Evolutionary conservation across 1,140 invertebrate genomes (phyloP).

Genomic region (Solenopsis fugax): DNA sequence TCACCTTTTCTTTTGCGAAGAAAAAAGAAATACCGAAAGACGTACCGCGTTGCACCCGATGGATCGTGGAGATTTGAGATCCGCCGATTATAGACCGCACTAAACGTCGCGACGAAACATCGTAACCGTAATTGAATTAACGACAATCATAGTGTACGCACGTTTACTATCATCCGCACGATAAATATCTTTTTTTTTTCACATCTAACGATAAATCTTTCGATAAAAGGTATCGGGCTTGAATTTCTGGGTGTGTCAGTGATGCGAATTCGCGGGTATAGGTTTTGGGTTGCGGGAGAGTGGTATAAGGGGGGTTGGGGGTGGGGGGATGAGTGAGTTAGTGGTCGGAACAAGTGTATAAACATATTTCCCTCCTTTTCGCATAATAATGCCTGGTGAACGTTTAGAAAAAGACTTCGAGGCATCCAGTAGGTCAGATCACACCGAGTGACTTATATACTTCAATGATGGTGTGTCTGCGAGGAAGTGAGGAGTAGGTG

Average conservation of each 20-base stretch:
- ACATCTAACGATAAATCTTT: conserved; percentile 86
- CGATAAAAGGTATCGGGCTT: conserved; percentile 66
- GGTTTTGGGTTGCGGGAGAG: conserved; percentile 51
- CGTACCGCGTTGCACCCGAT: conserved; percentile 32
- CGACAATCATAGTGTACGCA: conserved; percentile 84
- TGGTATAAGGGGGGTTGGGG: conserved; percentile 30
- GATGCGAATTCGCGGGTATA: conserved; percentile 55
- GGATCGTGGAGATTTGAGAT: conserved; percentile 66
- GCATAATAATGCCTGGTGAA: conserved; percentile 76
- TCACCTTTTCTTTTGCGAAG: conserved; percentile 15
- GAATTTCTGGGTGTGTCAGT: conserved; percentile 65
- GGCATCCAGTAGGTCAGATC: conserved; percentile 76
- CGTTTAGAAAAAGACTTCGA: conserved; percentile 81
- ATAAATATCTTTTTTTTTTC: conserved; percentile 83
- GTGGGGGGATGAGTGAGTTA: conserved; percentile 71
- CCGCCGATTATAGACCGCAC: conserved; percentile 70
- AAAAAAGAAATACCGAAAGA: conserved; percentile 28
- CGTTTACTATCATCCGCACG: conserved; percentile 83
- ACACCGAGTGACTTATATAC: conserved; percentile 74
- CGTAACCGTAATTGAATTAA: conserved; percentile 84
- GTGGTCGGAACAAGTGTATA: conserved; percentile 75
- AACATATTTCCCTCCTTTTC: conserved; percentile 68
- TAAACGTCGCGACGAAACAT: conserved; percentile 82
- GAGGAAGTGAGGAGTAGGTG: conserved; percentile 7
- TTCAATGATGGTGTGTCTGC: conserved; percentile 66